A percentile compares a stretch with the other conserved stretches of the same genome.
These are phyloP conservation scores for Engystomops pustulosus DNA, from an alignment of 2,113 vertebrate species.

Conservation along the genomic window DNA sequence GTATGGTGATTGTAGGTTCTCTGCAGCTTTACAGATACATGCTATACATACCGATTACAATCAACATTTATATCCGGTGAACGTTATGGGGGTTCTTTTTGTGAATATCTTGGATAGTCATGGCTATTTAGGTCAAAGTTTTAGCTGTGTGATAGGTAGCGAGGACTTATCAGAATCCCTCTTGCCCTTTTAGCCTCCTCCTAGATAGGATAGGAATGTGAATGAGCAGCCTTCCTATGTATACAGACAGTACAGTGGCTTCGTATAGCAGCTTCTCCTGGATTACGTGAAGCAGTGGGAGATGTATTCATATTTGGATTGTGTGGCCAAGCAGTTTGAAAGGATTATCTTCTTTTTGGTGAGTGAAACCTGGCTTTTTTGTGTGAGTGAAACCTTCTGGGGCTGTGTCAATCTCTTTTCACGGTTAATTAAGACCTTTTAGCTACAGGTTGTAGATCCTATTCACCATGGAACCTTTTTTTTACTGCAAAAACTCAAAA, in stretches of 20 bases:
- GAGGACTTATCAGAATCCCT: neutral
- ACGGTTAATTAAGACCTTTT: neutral
- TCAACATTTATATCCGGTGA: neutral
- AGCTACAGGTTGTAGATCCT: neutral
- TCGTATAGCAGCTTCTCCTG: neutral
- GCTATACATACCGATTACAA: neutral
- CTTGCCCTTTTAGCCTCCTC: too few relatives aligned
- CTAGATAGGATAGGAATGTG: neutral
- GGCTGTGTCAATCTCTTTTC: neutral
- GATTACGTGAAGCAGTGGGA: conserved; percentile 34
- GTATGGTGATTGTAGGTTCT: neutral
- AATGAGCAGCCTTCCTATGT: conserved; percentile 3
- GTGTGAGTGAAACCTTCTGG: conserved; percentile 28
- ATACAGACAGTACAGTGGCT: neutral
- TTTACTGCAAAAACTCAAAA: neutral
- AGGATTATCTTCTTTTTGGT: conserved; percentile 31
- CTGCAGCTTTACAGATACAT: neutral
- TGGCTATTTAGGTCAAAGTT: neutral
- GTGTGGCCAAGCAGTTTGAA: conserved; percentile 34
- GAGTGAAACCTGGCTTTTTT: conserved; percentile 28
- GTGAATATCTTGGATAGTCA: neutral
- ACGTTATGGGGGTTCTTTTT: neutral
- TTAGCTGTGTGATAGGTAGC: neutral
- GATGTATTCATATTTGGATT: conserved; percentile 38
- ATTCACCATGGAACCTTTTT: neutral